These are phyloP conservation scores for Drosophila paracracens DNA, from an alignment of 2,888 invertebrate species.

Conservation along the genomic window DNA sequence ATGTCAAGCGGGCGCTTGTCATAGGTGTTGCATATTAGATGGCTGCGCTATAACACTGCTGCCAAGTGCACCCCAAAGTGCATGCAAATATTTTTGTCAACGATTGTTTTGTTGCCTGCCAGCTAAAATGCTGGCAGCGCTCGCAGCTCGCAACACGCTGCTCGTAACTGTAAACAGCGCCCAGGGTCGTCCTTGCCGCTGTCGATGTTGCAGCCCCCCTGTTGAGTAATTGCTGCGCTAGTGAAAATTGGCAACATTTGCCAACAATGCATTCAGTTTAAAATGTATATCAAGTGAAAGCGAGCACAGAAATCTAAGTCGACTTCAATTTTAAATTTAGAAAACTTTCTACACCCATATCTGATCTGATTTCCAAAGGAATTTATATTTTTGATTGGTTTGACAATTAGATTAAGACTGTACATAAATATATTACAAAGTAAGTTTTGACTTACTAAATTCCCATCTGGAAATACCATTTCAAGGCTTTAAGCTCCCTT, in stretches of 20 bases:
- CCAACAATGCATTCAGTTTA: conserved; percentile 11
- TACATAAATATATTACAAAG: background rate
- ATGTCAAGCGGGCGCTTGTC: conserved; percentile 68
- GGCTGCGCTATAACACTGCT: conserved; percentile 11
- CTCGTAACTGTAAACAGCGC: conserved; percentile 43
- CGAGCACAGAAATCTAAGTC: background rate
- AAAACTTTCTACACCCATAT: too few species aligned
- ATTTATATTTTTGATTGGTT: too few species aligned
- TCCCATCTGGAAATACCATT: background rate
- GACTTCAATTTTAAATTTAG: background rate
- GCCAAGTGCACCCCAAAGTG: conserved; percentile 71
- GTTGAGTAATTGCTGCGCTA: conserved; percentile 65
- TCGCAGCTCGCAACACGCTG: conserved; percentile 12
- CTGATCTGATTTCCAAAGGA: too few species aligned
- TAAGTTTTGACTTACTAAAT: background rate
- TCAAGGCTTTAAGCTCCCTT: background rate
- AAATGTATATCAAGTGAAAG: conserved; percentile 3
- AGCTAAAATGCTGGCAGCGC: conserved; percentile 32
- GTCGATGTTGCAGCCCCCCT: conserved; percentile 14
- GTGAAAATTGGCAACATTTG: conserved; percentile 60
- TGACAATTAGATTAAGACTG: too few species aligned
- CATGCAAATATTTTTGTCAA: conserved; percentile 75
- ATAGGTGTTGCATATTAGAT: conserved; percentile 76
- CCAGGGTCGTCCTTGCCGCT: conserved; percentile 31
- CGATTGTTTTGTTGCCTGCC: conserved; percentile 55